phyloP scores from a whole-genome alignment of 2,888 invertebrate genomes.

The Limnephilus auricula region DNA sequence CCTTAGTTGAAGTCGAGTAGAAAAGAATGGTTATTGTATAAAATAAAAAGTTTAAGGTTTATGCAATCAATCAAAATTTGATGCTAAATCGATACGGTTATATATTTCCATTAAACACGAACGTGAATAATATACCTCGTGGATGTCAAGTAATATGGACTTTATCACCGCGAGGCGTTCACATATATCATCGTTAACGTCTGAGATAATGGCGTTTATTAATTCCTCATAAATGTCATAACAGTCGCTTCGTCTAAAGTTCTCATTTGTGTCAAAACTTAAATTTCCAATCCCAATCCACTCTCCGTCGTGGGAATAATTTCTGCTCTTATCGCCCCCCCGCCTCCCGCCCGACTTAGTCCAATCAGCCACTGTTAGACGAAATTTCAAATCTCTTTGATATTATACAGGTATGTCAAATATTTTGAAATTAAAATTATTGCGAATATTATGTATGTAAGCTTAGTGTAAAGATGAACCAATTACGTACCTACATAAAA shows the following conservation, averaged over 20 bases:
- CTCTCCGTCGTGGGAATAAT: conserved; percentile 57
- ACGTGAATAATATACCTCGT: conserved; percentile 4
- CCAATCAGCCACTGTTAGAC: conserved; percentile 30
- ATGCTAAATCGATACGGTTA: background rate
- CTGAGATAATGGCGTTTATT: conserved; percentile 61
- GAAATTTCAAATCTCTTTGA: conserved; percentile 5
- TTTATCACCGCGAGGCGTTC: conserved; percentile 35
- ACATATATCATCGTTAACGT: conserved; percentile 52
- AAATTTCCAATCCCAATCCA: conserved; percentile 62
- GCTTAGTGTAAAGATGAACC: background rate
- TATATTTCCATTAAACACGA: background rate
- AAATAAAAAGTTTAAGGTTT: background rate
- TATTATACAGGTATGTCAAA: background rate
- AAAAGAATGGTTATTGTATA: background rate
- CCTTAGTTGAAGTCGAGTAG: background rate
- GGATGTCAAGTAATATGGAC: conserved; percentile 25
- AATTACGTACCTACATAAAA: background rate
- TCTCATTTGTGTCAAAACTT: conserved; percentile 61
- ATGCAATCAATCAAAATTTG: background rate
- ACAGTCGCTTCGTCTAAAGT: conserved; percentile 46
- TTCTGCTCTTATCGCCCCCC: conserved; percentile 27
- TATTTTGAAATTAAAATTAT: background rate
- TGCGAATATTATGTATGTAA: background rate
- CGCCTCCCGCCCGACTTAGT: background rate
- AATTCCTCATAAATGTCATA: conserved; percentile 62